Evolutionary conservation across 2,888 invertebrate genomes (phyloP).

Genomic region (Diplolepis rosae): DNA sequence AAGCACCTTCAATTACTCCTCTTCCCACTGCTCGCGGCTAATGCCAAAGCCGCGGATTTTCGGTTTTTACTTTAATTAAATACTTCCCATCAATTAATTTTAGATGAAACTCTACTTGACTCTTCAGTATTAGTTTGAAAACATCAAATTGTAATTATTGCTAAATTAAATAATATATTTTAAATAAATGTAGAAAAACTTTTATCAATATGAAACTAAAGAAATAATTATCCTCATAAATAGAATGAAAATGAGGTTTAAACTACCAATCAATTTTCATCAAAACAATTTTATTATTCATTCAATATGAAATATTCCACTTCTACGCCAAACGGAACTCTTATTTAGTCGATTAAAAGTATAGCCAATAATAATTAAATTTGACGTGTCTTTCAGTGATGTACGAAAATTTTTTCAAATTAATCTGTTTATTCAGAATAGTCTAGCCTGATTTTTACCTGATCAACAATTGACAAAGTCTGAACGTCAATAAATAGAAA

Average conservation of each 20-base stretch:
- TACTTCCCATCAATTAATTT: slow-evolving; percentile 56
- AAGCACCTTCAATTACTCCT: slow-evolving; percentile 51
- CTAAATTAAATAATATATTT: too few species aligned
- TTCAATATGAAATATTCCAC: neutral
- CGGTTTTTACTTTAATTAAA: slow-evolving; percentile 72
- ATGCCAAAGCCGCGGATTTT: slow-evolving; percentile 63
- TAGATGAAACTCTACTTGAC: neutral
- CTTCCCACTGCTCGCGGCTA: slow-evolving; percentile 58
- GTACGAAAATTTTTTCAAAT: neutral
- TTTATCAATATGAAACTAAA: neutral
- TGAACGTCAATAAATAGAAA: neutral
- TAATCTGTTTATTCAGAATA: neutral
- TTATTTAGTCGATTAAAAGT: neutral
- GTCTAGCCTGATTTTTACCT: neutral
- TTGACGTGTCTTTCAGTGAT: neutral
- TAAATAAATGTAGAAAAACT: too few species aligned
- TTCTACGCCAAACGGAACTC: neutral
- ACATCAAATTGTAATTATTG: too few species aligned
- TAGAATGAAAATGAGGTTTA: neutral
- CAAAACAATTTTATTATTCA: neutral
- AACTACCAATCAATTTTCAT: neutral
- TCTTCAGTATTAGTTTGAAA: too few species aligned
- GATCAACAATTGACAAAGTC: neutral
- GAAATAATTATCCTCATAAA: neutral
- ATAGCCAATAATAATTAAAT: neutral